Evolutionary conservation across 1,140 invertebrate genomes (phyloP), one percentile per base, ranked within the genome.

Genomic region (Drosophila mayri): DNA sequence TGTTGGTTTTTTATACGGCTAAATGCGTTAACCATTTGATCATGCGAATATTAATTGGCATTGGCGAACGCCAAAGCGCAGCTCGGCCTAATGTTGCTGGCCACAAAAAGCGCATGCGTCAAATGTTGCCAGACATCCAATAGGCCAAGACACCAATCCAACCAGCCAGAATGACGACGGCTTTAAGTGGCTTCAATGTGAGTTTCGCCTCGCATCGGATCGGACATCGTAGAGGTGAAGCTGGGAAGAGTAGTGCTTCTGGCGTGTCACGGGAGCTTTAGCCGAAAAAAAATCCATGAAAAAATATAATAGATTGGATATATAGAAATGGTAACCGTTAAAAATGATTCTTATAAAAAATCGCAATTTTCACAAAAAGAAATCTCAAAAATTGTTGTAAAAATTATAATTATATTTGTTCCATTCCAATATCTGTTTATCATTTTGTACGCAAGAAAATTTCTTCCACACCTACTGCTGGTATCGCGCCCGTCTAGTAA

Each of bases 21-120:
- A 90, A 90, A 90, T 90, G 85, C 85, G 85, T 90, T 90, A 90
- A 90, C 75, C 85, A 90, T 90, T 90, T 90, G 85, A 90, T 90
- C 85, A 90, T 85, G 87, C 85, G 85, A 90, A 90, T 90, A 90
- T 90, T 90, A 90, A 90, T 90, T 90, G 85, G 85, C 85, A 61
- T 59, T 76, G 73, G 63, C 75, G 75, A 88, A 90, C 85, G 84
- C 70, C 85, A 74, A 76, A 79, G 82, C 79, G 75, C 82, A 86
- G 55, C 49, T 65, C 65, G 79, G 60, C 64, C 70, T 81, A 83
- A 87, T 87, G 80, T 82, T 83, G 83, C 72, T 74, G 72, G 82
- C 82, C 68, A 78, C 79, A 73, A 79, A 77, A 68, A 76, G 83
- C 37, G 66, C 76, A 75, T 77, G 76, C 72, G 81, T 84, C 76